phyloP scores from a whole-genome alignment of 2,113 vertebrate genomes.

The Calonectris borealis region DNA sequence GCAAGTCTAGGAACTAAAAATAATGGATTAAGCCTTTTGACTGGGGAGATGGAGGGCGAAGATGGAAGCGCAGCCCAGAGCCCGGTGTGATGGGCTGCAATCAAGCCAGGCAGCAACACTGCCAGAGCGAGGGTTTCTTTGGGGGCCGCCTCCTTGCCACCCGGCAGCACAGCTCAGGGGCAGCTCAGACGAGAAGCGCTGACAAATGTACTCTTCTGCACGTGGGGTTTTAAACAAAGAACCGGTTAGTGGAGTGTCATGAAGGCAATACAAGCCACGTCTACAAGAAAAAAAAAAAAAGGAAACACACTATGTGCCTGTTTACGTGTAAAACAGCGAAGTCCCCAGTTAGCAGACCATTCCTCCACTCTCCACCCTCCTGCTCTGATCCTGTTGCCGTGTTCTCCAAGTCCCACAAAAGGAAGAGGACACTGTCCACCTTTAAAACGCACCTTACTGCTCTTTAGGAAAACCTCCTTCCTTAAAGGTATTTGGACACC shows the following conservation, averaged over 20 bases:
- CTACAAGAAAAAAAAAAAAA: background rate
- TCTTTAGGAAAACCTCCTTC: background rate
- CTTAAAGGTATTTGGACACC: background rate
- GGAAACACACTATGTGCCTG: background rate
- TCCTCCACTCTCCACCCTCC: background rate
- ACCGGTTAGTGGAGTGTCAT: background rate
- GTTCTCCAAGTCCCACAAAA: background rate
- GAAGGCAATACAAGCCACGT: background rate
- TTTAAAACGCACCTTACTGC: background rate
- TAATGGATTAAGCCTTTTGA: background rate
- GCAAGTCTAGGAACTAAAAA: conserved; percentile 2
- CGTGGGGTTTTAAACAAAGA: background rate
- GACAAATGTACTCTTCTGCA: background rate
- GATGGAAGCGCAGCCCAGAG: background rate
- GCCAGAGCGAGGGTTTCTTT: background rate
- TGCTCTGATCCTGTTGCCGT: background rate
- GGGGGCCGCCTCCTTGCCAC: background rate
- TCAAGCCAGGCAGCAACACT: fast-evolving
- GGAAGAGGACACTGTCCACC: background rate
- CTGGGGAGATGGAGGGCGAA: background rate
- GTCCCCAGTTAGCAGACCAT: background rate
- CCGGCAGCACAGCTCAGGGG: background rate
- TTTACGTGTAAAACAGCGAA: background rate
- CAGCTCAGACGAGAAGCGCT: background rate
- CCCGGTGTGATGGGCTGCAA: background rate